A percentile compares a stretch with the other conserved stretches of the same genome.
phyloP scores from a whole-genome alignment of 2,113 vertebrate species.

The Hymenochirus boettgeri region DNA sequence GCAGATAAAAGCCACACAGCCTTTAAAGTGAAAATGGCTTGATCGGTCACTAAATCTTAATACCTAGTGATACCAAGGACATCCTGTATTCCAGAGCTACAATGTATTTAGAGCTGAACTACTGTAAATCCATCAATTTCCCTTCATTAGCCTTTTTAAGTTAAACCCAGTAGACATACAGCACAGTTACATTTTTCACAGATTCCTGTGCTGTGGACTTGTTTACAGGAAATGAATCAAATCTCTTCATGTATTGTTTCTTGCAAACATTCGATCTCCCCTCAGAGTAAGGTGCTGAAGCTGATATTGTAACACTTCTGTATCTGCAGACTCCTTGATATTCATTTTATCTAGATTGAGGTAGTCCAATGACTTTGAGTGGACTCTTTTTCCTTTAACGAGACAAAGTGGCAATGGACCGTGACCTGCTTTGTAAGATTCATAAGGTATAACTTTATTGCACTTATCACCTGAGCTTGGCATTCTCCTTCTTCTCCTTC shows the following conservation, averaged over 20 bases:
- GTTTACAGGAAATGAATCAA: neutral
- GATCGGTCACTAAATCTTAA: constrained; percentile 10
- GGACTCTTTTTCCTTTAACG: constrained; percentile 82
- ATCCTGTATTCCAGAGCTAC: constrained; percentile 1
- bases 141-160: neutral
- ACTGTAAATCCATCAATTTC: neutral
- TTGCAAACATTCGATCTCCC: constrained; percentile 81
- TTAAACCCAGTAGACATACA: neutral
- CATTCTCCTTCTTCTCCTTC: constrained; percentile 80
- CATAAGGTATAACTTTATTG: constrained; percentile 69
- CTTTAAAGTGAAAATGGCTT: constrained; percentile 25
- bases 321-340: constrained; percentile 87
- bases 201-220: constrained; percentile 4
- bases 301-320: constrained; percentile 88
- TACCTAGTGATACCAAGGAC: neutral
- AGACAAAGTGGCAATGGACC: constrained; percentile 84
- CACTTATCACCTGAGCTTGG: constrained; percentile 90
- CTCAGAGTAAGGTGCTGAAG: constrained; percentile 90
- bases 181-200: neutral
- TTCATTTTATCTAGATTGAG: constrained; percentile 96
- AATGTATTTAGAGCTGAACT: neutral
- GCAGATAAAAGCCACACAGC: constrained; percentile 29
- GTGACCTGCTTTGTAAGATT: constrained; percentile 73
- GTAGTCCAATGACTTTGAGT: constrained; percentile 96
- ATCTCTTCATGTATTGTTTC: constrained; percentile 78